These are phyloP conservation scores for Pachyuromys duprasi DNA, from an alignment of 2,797 vertebrate genomes.

Conservation along the genomic window DNA sequence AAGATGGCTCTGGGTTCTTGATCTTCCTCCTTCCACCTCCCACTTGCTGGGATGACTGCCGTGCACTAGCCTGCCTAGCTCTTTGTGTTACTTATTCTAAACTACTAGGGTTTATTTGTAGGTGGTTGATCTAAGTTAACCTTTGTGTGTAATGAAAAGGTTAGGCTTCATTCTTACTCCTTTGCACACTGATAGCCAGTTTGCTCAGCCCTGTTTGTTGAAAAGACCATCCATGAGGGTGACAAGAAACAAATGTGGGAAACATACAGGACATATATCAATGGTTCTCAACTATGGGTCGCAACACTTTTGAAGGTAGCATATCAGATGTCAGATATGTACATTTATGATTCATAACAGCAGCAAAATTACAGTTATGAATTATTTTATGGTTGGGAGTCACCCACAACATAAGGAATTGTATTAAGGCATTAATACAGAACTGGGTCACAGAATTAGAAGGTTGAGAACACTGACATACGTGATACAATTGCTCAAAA, in stretches of 20 bases:
- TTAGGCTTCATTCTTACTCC: neutral
- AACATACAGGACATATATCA: neutral
- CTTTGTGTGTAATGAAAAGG: neutral
- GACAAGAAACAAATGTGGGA: no score
- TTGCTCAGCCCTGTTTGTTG: neutral
- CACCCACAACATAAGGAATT: neutral
- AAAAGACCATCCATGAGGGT: neutral
- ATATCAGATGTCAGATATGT: neutral
- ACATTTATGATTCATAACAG: no score
- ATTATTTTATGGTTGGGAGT: neutral
- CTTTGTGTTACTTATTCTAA: neutral
- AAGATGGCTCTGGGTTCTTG: neutral
- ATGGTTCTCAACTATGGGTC: no score
- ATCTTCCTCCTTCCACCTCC: neutral
- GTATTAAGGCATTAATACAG: neutral
- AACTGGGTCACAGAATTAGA: neutral
- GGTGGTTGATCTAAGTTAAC: neutral
- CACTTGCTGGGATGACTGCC: no score
- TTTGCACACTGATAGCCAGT: neutral
- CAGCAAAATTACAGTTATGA: neutral
- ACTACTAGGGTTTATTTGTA: slow-evolving; percentile 1
- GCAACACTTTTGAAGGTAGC: neutral
- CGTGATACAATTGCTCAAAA: neutral
- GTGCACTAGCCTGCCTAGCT: no score
- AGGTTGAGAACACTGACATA: neutral